Evolutionary conservation across 1,140 invertebrate genomes (phyloP).

Genomic region (Ips typographus): DNA sequence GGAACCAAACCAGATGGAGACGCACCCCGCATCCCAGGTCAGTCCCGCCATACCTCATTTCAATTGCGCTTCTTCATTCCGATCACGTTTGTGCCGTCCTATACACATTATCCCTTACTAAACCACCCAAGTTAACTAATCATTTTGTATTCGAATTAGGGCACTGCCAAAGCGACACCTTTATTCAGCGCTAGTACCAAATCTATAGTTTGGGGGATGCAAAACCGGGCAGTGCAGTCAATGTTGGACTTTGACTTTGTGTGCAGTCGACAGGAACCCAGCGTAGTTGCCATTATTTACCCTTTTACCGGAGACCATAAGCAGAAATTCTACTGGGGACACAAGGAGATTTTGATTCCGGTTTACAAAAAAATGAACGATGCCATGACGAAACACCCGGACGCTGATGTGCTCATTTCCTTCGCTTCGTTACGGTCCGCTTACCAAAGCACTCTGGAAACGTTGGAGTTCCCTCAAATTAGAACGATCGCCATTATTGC

Average conservation of each 20-base stretch:
- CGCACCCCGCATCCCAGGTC: slow-evolving; percentile 29
- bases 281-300: slow-evolving; percentile 95
- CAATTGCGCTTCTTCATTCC: neutral
- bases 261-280: slow-evolving; percentile 84
- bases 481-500: slow-evolving; percentile 98
- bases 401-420: slow-evolving; percentile 96
- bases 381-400: slow-evolving; percentile 90
- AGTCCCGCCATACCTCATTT: slow-evolving; percentile 13
- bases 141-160: slow-evolving; percentile 1
- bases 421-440: slow-evolving; percentile 98
- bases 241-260: slow-evolving; percentile 99
- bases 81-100: neutral
- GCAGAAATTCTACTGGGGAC: slow-evolving; percentile 99
- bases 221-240: slow-evolving; percentile 93
- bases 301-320: slow-evolving; percentile 99
- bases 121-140: too few species aligned
- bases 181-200: slow-evolving; percentile 86
- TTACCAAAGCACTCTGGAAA: slow-evolving; percentile 94
- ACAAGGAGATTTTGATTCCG: slow-evolving; percentile 94
- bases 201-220: slow-evolving; percentile 99
- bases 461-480: slow-evolving; percentile 90
- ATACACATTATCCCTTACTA: too few species aligned
- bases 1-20: slow-evolving; percentile 37
- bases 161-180: slow-evolving; percentile 43
- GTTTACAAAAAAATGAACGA: slow-evolving; percentile 98